Percentiles rank a stretch among this genome's conserved stretches.
Conservation (phyloP, 2,113 vertebrate species). For the Orientallactaga bullata region DNA sequence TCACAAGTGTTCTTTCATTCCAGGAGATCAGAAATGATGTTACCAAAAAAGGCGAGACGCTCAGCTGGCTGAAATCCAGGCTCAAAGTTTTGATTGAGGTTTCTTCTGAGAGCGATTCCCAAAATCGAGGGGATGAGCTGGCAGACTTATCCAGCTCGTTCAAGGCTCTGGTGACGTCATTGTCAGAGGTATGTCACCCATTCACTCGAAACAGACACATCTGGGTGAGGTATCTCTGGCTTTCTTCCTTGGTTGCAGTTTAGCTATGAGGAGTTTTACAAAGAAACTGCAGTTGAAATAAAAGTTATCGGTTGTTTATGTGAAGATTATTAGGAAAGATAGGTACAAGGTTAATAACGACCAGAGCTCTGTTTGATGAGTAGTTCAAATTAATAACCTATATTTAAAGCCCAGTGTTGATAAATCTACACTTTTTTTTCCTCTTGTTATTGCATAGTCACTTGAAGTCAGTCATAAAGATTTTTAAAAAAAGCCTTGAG, state of each 20-base stretch:
- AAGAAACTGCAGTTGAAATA: not conserved
- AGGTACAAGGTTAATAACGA: not conserved
- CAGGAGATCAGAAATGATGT: conserved; percentile 89
- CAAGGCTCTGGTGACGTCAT: conserved; percentile 87
- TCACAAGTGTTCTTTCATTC: conserved; percentile 49
- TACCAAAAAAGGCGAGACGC: conserved; percentile 88
- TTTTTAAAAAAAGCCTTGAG: not conserved
- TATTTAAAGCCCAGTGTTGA: not conserved
- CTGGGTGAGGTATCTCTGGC: not conserved
- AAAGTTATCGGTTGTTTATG: not conserved
- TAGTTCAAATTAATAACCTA: not conserved
- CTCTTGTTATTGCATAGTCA: not conserved
- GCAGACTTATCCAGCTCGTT: conserved; percentile 90
- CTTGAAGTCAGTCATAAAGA: not conserved
- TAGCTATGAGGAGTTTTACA: not conserved
- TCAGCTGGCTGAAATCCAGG: conserved; percentile 92
- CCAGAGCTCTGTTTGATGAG: not conserved
- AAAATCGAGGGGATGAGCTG: conserved; percentile 90
- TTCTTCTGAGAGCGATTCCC: conserved; percentile 91
- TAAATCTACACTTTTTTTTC: not conserved
- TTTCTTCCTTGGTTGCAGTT: not conserved
- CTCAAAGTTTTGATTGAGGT: conserved; percentile 89
- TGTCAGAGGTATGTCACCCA: conserved; percentile 90
- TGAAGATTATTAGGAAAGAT: not conserved
- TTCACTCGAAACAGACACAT: not conserved